Conservation (phyloP, 2,797 vertebrate species). For the Halcyon badia region DNA sequence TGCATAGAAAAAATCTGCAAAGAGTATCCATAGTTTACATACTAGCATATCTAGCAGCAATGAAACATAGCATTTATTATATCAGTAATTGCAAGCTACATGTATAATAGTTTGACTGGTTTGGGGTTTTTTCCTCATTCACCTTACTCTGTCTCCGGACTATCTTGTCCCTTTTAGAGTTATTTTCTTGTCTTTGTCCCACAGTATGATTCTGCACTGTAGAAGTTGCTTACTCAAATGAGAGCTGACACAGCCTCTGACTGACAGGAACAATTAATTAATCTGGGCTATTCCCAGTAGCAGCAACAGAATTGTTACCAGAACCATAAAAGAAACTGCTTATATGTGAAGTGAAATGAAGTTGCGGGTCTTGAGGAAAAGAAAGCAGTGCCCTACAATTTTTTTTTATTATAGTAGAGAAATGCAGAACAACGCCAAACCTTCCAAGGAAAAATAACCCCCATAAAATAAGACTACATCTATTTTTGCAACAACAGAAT, state of each 20-base stretch:
- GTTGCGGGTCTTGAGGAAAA: accelerated
- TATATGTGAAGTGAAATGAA: not conserved
- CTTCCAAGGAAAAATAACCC: not conserved
- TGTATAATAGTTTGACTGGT: not conserved
- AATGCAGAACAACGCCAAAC: not conserved
- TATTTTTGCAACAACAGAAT: not conserved
- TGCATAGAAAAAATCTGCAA: not conserved
- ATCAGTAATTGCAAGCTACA: not conserved
- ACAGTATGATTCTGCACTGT: not conserved
- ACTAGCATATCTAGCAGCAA: not conserved
- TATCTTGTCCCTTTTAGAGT: not conserved
- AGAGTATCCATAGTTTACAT: not conserved
- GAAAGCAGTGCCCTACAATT: not conserved
- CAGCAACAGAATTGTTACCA: not conserved
- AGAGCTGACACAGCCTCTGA: not conserved
- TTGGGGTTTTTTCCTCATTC: too few relatives aligned
- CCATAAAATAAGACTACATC: not conserved
- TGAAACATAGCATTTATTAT: not conserved
- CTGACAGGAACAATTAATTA: not conserved
- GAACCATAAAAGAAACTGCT: not conserved
- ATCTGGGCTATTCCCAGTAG: not conserved
- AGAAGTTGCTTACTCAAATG: not conserved
- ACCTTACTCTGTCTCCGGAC: too few relatives aligned
- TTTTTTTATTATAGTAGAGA: not conserved
- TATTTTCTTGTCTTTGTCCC: not conserved